Base-by-base conservation (phyloP, 2,888 invertebrate species). In the Plagodis pulveraria region DNA sequence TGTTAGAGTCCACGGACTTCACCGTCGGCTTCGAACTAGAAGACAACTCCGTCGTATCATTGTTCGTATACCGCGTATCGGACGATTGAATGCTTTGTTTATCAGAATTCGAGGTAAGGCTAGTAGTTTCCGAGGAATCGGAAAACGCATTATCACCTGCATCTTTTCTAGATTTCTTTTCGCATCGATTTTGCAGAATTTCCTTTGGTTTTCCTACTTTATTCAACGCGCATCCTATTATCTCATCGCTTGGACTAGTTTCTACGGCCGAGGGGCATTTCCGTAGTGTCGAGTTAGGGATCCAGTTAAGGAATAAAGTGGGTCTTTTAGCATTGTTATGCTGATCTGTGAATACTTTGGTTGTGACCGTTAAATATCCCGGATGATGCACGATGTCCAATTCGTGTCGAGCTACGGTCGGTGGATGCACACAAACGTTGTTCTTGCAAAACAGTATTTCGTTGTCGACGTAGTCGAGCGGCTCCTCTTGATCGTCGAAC, bases 341-440 rank as follows among this genome's bases (percentile, higher is more conserved):
- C 78, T 96, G 95, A 76, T 96, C 95, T 32, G 95, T 94, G 81
- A 96, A 96, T n/a, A 95, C 95, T 87, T 96, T 96, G 22, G 97
- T 97, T 11, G 96, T 96, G 46, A 99, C 95, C 0, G 98, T 97
- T 71, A 99, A 93, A 82, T 99, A 99, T 22, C 95, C 99, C 2
- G 98, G 98, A 87, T 98, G 97, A 79, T 99, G 99, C 0, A 97
- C 93, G 36, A 97, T 95, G 70, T 98, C 98, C 54, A 96, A 94
- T 74, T 96, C 96, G 72, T 96, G 96, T 50, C 97, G 94, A 52
- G 97, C 94, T 63, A 96, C 94, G 0, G 97, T 96, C 49, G 98
- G 97, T 6, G 98, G 98, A 93, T 99, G 99, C 47, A 99, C 98
- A 86, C 99, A 99, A 40, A 99, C 98, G 88, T 99, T 99, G 85